Conservation (phyloP, 2,113 vertebrate species). For the Circaetus gallicus region DNA sequence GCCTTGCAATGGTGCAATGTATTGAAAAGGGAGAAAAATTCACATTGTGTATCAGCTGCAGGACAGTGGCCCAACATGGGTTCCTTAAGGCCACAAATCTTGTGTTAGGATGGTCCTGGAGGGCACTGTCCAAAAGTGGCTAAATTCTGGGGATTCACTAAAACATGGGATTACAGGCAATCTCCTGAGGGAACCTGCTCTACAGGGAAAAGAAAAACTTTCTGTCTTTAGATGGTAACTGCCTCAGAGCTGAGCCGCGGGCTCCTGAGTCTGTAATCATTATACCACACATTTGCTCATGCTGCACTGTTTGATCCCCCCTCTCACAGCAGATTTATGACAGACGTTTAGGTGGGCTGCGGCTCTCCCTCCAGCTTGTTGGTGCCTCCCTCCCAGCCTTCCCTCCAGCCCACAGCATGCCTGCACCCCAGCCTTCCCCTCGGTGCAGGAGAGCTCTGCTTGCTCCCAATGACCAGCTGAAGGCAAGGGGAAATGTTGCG, state of each 20-base stretch:
- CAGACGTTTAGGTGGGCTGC: background rate
- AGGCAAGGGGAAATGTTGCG: background rate
- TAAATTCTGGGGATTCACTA: background rate
- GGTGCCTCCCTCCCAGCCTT: background rate
- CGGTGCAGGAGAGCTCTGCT: background rate
- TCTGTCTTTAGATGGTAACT: background rate
- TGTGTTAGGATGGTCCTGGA: background rate
- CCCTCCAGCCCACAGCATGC: rapidly evolving
- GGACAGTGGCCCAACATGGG: background rate
- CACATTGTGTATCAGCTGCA: background rate
- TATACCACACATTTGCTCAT: background rate
- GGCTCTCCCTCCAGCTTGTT: background rate
- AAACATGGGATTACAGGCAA: background rate
- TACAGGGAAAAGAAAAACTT: background rate
- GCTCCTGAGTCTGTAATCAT: background rate
- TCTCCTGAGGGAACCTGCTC: background rate
- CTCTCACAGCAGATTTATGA: background rate
- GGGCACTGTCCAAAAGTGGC: background rate
- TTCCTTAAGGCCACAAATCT: background rate
- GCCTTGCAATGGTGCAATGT: rapidly evolving
- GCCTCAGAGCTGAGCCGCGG: rapidly evolving
- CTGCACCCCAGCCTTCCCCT: background rate
- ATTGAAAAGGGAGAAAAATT: background rate
- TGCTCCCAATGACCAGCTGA: background rate
- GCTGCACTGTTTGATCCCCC: background rate